Base-by-base conservation (phyloP, 30 jellyfish, hydroid and myxozoan species). In the Aurelia sp. region DNA sequence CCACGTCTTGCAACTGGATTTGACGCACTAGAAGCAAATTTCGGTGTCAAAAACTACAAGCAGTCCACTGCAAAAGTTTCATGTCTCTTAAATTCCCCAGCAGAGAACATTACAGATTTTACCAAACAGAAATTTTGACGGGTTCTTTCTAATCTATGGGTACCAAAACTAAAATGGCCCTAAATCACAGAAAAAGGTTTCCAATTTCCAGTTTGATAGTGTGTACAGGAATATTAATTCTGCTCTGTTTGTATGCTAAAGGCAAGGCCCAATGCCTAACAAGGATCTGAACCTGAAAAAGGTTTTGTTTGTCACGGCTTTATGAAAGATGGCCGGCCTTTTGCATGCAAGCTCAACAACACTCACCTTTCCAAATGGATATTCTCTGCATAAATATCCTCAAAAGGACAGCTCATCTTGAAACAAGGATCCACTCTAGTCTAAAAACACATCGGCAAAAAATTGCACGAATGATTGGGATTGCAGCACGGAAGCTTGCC, bases 341-440 rank as follows among this genome's bases (percentile, higher is more conserved):
- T 64, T 44, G 11, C 37, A 64, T 17, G 37, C 21, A 22, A 22
- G 31, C 8, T 13, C 31, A n/a, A 19, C n/a, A 22, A 64, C 37
- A 64, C 74, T 21, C 37, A 64, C 74, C 37, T 13, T 18, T 21
- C 15, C 74, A 21, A 35, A 11, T 18, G 16, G 37, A 44, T 13
- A 21, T 13, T 64, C 30, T 64, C 16, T 21, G 17, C 31, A 17
- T 35, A 35, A 21, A 44, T 22, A 0, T 64, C 37, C 4, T 13
- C 11, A 21, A 64, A 64, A 13, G 74, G 74, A 55, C 74, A 64
- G 37, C 74, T 64, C 74, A 64, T 64, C 74, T 64, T 64, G 74
- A 21, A 1, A 6, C 74, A 6, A 64, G 7, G 37, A 63, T 17
- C 18, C 6, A 4, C 4, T 63, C 48, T 63, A 18, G 19, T 35